Base-by-base conservation (phyloP, 2,113 vertebrate genomes). In the Sceloporus tristichus region DNA sequence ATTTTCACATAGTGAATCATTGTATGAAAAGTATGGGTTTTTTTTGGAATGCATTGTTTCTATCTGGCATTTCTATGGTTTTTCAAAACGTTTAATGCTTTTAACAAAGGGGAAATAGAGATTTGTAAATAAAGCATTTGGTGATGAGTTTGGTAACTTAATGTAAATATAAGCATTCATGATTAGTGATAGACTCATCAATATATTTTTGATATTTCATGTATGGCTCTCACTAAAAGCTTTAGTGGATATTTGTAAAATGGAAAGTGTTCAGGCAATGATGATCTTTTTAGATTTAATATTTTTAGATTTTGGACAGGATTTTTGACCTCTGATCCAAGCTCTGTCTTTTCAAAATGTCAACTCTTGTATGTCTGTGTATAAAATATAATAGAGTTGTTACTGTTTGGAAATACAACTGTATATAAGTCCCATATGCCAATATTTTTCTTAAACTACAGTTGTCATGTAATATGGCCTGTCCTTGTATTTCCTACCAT, bases 151-250 rank as follows among this genome's bases (percentile, higher is more conserved):
- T 97, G 96, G 90, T 95, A 95, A 94, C 93, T 97, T 97, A 96
- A 92, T 97, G 97, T 97, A 97, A 96, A 97, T 97, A 96, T 85
- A 90, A 95, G 93, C 89, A 91, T 94, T 93, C 93, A 96, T 94
- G 94, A 91, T 96, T 97, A 97, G 97, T n/a, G 71, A 96, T 97
- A 97, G 96, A 96, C 91, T 87, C 95, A 94, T 96, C 95, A 89
- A 96, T 97, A 97, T 97, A 97, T 97, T 97, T 97, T 97, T 97
- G 96, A 97, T 97, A 97, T 96, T 96, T 95, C 94, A 95, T 96
- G 93, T 97, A 95, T 93, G 93, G 91, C 74, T 92, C 91, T 95
- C 94, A 96, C 91, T 90, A 92, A 90, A 90, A 93, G 90, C 71
- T 94, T 88, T 65, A 95, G 94, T 90, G 79, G 91, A 79, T 90